Evolutionary conservation across 1,140 invertebrate species (phyloP).

Genomic region (Ooceraea biroi): DNA sequence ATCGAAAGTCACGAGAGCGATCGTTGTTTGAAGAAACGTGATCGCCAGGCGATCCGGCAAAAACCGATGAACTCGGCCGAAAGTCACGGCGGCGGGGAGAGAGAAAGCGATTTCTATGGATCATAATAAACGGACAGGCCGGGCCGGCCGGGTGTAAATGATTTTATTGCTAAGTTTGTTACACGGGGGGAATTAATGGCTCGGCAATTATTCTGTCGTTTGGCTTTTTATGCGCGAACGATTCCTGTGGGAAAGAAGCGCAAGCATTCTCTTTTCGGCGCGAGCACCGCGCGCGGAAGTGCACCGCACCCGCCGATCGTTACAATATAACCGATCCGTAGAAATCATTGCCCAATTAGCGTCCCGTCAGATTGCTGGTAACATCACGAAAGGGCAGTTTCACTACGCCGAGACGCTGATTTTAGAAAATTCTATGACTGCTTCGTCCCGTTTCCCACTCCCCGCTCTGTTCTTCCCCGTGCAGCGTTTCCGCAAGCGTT

Average conservation of each 20-base stretch:
- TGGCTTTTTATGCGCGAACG: slow-evolving; percentile 68
- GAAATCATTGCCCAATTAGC: slow-evolving; percentile 48
- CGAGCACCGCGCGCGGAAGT: slow-evolving; percentile 41
- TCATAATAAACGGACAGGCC: slow-evolving; percentile 66
- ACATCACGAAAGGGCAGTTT: slow-evolving; percentile 23
- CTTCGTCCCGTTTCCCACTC: neutral
- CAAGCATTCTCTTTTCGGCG: slow-evolving; percentile 38
- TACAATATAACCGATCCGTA: slow-evolving; percentile 61
- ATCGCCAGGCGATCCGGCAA: slow-evolving; percentile 36
- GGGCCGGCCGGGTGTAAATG: slow-evolving; percentile 70
- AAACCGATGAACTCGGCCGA: slow-evolving; percentile 59
- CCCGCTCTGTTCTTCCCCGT: too few species aligned
- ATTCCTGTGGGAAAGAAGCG: slow-evolving; percentile 71
- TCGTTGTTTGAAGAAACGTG: slow-evolving; percentile 54
- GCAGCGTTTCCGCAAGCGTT: too few species aligned
- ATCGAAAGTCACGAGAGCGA: slow-evolving; percentile 49
- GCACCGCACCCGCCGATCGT: slow-evolving; percentile 58
- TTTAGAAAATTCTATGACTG: slow-evolving; percentile 26
- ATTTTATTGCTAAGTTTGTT: slow-evolving; percentile 72
- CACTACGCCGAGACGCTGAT: neutral
- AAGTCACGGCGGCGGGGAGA: slow-evolving; percentile 45
- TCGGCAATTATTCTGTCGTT: slow-evolving; percentile 66
- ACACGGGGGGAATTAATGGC: slow-evolving; percentile 68
- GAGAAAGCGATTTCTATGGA: slow-evolving; percentile 72
- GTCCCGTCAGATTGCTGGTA: neutral